phyloP scores from a whole-genome alignment of 2,113 vertebrate species.

The Sisor rabdophorus region DNA sequence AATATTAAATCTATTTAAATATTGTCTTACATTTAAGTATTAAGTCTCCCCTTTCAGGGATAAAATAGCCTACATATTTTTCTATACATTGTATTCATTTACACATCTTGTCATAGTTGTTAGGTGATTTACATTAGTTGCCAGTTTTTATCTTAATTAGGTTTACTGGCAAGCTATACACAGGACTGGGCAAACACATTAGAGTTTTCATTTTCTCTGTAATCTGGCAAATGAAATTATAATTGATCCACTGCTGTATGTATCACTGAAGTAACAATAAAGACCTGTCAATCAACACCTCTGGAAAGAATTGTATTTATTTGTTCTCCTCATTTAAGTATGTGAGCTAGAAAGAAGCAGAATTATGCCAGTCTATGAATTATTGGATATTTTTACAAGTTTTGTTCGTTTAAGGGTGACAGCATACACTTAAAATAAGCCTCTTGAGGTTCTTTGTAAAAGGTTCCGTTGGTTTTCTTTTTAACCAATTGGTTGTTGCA shows the following conservation, averaged over 20 bases:
- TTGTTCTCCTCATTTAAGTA: not conserved
- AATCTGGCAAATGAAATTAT: not conserved
- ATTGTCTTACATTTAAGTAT: not conserved
- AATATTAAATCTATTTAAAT: not conserved
- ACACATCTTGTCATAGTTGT: not conserved
- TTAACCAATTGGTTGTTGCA: too few relatives aligned
- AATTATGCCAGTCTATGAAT: not conserved
- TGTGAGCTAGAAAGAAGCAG: not conserved
- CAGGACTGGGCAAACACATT: not conserved
- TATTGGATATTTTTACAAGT: not conserved
- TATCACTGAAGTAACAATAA: not conserved
- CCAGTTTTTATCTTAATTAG: not conserved
- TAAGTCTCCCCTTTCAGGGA: not conserved
- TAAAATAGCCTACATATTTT: not conserved
- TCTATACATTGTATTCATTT: not conserved
- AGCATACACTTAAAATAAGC: too few relatives aligned
- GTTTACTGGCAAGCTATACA: not conserved
- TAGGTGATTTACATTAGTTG: not conserved
- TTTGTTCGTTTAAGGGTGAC: not conserved
- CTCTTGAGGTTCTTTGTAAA: too few relatives aligned
- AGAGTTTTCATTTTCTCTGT: not conserved
- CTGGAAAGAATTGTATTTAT: not conserved
- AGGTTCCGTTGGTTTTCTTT: too few relatives aligned
- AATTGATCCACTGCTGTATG: slow-evolving; percentile 6
- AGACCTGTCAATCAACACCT: slow-evolving; percentile 11